Conservation (phyloP, 2,113 vertebrate species). For the Cygnus atratus region DNA sequence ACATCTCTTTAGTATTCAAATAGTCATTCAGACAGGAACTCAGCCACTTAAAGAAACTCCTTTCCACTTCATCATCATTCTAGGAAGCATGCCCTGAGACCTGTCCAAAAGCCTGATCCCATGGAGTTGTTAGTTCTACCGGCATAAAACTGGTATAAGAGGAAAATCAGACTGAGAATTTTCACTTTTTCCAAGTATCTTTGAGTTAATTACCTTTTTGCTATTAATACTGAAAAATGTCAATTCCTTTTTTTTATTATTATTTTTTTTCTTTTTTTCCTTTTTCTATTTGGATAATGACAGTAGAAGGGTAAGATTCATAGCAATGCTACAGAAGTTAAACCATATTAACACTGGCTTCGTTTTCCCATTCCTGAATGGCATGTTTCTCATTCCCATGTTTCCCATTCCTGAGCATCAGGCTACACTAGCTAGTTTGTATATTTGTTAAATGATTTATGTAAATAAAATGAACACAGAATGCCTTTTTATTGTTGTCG, state of each 20-base stretch:
- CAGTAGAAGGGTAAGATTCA: background rate
- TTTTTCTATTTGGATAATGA: background rate
- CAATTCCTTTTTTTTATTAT: background rate
- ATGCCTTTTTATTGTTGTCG: too few relatives aligned
- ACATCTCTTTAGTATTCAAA: background rate
- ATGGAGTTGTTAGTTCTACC: background rate
- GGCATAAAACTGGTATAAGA: background rate
- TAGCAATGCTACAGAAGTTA: background rate
- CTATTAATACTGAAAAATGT: background rate
- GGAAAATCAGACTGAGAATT: slow-evolving; percentile 31
- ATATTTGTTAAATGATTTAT: background rate
- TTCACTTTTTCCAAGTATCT: background rate
- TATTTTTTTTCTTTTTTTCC: background rate
- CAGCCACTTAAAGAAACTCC: slow-evolving; percentile 15
- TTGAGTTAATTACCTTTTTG: background rate
- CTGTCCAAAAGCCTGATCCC: background rate
- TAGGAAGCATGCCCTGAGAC: slow-evolving; percentile 18
- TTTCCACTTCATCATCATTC: slow-evolving; percentile 31
- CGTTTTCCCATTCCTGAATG: background rate
- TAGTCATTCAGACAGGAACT: background rate
- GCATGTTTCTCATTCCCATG: background rate
- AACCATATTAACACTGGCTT: background rate
- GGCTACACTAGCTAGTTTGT: background rate
- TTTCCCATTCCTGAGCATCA: background rate
- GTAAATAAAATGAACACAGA: background rate